Evolutionary conservation across 2,888 invertebrate species (phyloP), one percentile per base, ranked within the genome.

Genomic region (Fabriciana adippe): DNA sequence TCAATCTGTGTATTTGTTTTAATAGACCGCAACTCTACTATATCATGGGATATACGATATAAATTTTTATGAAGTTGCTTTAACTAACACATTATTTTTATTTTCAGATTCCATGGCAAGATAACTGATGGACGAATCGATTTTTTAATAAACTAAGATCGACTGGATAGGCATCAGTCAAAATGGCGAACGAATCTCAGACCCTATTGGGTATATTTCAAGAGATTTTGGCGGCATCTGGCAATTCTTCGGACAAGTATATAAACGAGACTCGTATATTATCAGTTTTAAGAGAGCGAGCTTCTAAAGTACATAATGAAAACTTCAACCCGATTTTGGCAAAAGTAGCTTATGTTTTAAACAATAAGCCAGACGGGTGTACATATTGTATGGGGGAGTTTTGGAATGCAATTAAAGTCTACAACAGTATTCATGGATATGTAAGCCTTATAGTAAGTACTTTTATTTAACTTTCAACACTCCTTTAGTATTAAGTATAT

Each of bases 401-500:
- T 64, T 89, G 94, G 68, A 93, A 94, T 61, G 87, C 95, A 55
- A 90, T 95, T 26, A 84, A 93, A 41, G 90, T 91, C 0, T 97
- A 97, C 84, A 94, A 94, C 56, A 86, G 94, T 50, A 93, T 95
- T 65, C 98, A 98, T 84, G 97, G 97, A 70, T 97, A 97, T 84
- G 94, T 96, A 69, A 96, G 97, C 54, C 92, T 98, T 41, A 85
- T 96, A 83, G 97, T 98, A 80, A 89, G 94, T 92, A 57, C 16
- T 35, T 50, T 55, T 55, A 13, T 45, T 53, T 55, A 41, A 11
- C 11, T 41, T 41, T 41, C 35, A 35, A 8, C 8, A 35, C 8
- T 35, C 8, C 6, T 35, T 35, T 8, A 35, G 35, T 35, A 35
- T 35, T 6, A 35, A 35, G 35, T 35, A 8, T 35, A 35, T 35